These are phyloP conservation scores for Platyscapa corneri DNA, from an alignment of 1,140 invertebrate species.

Conservation along the genomic window DNA sequence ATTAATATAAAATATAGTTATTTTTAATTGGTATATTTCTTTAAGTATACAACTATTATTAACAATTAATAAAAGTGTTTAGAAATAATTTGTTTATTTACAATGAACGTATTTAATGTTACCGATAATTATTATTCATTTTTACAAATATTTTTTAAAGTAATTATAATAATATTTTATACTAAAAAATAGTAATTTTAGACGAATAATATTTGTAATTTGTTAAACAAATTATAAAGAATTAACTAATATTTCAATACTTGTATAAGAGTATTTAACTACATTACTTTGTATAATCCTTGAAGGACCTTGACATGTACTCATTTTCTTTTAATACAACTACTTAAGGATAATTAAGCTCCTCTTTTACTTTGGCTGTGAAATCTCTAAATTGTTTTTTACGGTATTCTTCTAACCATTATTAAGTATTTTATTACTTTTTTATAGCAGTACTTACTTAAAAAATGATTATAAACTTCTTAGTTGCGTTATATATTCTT, in stretches of 20 bases:
- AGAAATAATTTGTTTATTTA: no score
- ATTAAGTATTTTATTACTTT: conserved; percentile 6
- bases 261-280: background rate
- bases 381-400: background rate
- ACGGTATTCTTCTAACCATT: conserved; percentile 13
- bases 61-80: no score
- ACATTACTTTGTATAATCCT: background rate
- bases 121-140: no score
- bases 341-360: conserved; percentile 14
- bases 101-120: no score
- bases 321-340: background rate
- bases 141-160: no score
- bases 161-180: no score
- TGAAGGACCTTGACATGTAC: background rate
- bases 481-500: background rate
- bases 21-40: no score
- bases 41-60: no score
- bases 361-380: background rate
- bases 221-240: background rate
- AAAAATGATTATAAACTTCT: conserved; percentile 7
- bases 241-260: background rate
- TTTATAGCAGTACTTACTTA: conserved; percentile 3
- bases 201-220: background rate
- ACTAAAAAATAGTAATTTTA: background rate
- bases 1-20: no score